Percentiles rank a stretch among this genome's conserved stretches.
Evolutionary conservation across 2,888 invertebrate species (phyloP).

Genomic region (Catocala fraxini): DNA sequence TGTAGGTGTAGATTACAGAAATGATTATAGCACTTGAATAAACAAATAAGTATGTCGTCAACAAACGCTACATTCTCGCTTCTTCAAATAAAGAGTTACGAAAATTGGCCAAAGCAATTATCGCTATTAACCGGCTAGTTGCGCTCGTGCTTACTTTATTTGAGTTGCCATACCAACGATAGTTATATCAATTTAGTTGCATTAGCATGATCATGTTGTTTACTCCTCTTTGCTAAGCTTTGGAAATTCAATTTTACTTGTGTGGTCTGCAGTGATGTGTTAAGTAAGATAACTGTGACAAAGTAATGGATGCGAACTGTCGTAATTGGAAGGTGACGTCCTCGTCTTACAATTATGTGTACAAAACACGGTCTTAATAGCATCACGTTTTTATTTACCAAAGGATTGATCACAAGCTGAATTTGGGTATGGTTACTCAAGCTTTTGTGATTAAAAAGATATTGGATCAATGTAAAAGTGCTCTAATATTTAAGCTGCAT

Average conservation of each 20-base stretch:
- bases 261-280: conserved; percentile 43
- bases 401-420: no score
- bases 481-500: no score
- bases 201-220: conserved; percentile 60
- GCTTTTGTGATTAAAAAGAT: no score
- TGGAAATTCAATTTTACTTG: conserved; percentile 48
- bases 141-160: conserved; percentile 64
- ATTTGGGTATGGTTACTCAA: no score
- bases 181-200: conserved; percentile 75
- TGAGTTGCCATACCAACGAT: conserved; percentile 67
- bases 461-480: no score
- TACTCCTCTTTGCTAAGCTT: conserved; percentile 36
- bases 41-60: conserved; percentile 46
- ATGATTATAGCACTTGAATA: conserved; percentile 18
- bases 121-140: conserved; percentile 59
- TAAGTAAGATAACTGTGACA: conserved; percentile 41
- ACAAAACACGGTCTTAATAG: no score
- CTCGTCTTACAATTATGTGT: no score
- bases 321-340: conserved; percentile 26
- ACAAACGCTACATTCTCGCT: conserved; percentile 40
- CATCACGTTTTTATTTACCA: no score
- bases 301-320: conserved; percentile 38
- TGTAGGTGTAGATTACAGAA: conserved; percentile 1
- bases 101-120: conserved; percentile 72
- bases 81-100: conserved; percentile 53